Evolutionary conservation across 2,888 invertebrate genomes (phyloP).

Genomic region (Aphidius colemani): DNA sequence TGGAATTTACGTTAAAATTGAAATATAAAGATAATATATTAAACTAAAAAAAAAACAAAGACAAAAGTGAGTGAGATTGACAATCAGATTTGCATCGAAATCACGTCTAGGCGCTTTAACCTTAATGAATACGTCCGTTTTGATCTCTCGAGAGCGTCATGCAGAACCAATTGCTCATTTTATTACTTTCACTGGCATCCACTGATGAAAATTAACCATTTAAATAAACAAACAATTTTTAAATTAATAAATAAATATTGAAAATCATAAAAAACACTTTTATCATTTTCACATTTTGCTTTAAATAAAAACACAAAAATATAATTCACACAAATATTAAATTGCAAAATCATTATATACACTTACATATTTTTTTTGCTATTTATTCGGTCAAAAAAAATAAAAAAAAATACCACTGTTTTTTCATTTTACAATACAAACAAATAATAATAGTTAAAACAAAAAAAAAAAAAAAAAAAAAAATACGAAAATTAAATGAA

Average conservation of each 20-base stretch:
- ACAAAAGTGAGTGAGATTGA: slow-evolving; percentile 17
- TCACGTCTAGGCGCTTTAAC: slow-evolving; percentile 31
- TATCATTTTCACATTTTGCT: not conserved
- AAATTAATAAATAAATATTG: not conserved
- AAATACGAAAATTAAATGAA: too few species aligned
- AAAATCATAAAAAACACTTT: not conserved
- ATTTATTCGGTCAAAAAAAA: not conserved
- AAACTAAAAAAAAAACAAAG: not conserved
- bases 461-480: not conserved
- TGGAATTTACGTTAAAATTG: too few species aligned
- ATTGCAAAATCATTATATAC: too few species aligned
- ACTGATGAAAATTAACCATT: slow-evolving; percentile 4
- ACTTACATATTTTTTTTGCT: not conserved
- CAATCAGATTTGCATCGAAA: slow-evolving; percentile 38
- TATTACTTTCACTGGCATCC: slow-evolving; percentile 11
- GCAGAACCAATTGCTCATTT: slow-evolving; percentile 19
- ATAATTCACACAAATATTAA: not conserved
- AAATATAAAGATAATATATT: too few species aligned
- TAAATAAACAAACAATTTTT: not conserved
- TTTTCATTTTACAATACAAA: too few species aligned
- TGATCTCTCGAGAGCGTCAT: slow-evolving; percentile 2
- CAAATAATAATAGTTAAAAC: too few species aligned
- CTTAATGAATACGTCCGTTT: slow-evolving; percentile 21
- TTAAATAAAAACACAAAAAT: not conserved
- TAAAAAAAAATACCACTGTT: not conserved